Evolutionary conservation across 2,797 vertebrate genomes (phyloP).

Genomic region (Pogoniulus pusillus): DNA sequence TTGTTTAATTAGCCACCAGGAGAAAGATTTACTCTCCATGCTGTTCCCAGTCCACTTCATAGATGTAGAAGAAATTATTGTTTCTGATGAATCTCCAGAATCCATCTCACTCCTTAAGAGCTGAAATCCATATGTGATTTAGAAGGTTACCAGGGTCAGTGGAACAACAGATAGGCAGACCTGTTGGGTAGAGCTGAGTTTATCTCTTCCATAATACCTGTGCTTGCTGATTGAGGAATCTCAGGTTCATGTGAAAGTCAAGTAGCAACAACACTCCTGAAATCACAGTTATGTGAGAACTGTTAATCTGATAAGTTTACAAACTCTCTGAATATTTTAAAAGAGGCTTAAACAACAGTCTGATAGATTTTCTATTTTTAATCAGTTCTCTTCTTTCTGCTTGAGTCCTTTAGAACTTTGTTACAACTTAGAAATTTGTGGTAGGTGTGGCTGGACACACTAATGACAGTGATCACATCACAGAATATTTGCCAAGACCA

Average conservation of each 20-base stretch:
- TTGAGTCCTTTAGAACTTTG: not conserved
- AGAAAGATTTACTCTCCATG: not conserved
- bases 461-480: not conserved
- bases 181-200: not conserved
- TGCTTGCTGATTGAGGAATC: not conserved
- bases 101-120: not conserved
- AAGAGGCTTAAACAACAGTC: not conserved
- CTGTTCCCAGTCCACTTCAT: not conserved
- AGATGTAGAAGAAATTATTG: not conserved
- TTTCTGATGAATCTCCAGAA: not conserved
- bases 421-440: rapidly evolving
- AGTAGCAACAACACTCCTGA: not conserved
- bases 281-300: not conserved
- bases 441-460: not conserved
- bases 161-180: not conserved
- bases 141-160: not conserved
- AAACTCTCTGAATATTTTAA: not conserved
- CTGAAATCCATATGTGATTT: not conserved
- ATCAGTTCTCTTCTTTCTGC: not conserved
- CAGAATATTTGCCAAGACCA: not conserved
- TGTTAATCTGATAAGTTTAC: not conserved
- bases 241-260: not conserved
- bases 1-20: not conserved
- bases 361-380: not conserved
- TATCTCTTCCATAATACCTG: not conserved